Evolutionary conservation across 37 sponge, comb jelly and placozoan genomes (phyloP), one percentile per base, ranked within the genome.

Genomic region (Ianthella basta): DNA sequence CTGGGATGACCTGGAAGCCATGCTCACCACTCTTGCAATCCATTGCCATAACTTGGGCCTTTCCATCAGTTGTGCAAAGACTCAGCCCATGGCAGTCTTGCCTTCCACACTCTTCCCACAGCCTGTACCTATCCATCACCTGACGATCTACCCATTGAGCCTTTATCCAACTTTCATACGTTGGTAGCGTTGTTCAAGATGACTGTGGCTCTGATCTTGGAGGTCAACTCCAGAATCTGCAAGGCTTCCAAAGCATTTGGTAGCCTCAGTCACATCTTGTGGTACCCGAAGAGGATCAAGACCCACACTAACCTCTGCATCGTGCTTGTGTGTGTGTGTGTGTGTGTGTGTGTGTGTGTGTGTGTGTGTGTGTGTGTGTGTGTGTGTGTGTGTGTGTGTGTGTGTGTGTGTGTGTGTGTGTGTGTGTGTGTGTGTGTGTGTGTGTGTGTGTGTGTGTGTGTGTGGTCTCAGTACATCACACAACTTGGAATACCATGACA

Each of bases 341-440:
- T 80, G 56, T 55, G 81, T 80, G 81, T 80, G 81, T 80, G 81
- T 80, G 81, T 80, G 56, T 55, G 81, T 80, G 81, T 50, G 81
- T 80, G 81, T 80, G 81, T 80, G 56, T 53, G 81, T 80, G 81
- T 50, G 81, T 80, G 56, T 80, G 81, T 55, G 81, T 55, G 56
- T 80, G 81, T 80, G 14, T 5, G 54, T 54, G 14, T 27, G 81
- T 80, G n/a, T n/a, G n/a, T n/a, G n/a, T n/a, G n/a, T n/a, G n/a
- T n/a, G n/a, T n/a, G n/a, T n/a, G n/a, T n/a, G n/a, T n/a, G n/a
- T n/a, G n/a, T n/a, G 81, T 44, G 81, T 8, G 81, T 80, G 15
- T 23, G 18, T 44, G 81, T 55, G 18, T 27, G 57, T n/a, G n/a
- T n/a, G n/a, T n/a, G n/a, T n/a, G n/a, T n/a, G n/a, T n/a, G n/a